These are phyloP conservation scores for Sarcoramphus papa DNA, from an alignment of 2,797 vertebrate genomes.

Conservation along the genomic window DNA sequence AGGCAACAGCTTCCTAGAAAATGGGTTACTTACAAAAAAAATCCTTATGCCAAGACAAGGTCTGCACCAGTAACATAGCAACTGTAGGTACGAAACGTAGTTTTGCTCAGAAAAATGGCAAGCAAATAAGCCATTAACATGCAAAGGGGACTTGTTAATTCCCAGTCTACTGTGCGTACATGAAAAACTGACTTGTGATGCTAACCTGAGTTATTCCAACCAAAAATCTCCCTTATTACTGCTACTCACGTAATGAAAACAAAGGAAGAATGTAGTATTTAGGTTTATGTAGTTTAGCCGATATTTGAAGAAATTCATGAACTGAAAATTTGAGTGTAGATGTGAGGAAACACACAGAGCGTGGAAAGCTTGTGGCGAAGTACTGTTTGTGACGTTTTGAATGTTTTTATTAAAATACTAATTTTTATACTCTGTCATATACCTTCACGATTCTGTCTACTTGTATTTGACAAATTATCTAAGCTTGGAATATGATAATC, in stretches of 20 bases:
- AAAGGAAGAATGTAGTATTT: not conserved
- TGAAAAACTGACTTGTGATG: not conserved
- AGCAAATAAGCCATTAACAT: slow-evolving; percentile 21
- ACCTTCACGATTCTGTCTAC: not conserved
- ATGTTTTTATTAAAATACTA: not conserved
- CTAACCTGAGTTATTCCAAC: not conserved
- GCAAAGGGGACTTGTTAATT: not conserved
- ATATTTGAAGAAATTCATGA: slow-evolving; percentile 22
- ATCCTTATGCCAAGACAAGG: slow-evolving; percentile 18
- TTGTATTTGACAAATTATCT: not conserved
- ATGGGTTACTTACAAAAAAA: slow-evolving; percentile 35
- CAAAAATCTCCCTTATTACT: not conserved
- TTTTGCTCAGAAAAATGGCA: slow-evolving; percentile 49
- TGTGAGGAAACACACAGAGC: not conserved
- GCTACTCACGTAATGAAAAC: not conserved
- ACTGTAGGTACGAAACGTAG: slow-evolving; percentile 25
- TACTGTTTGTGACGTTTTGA: not conserved
- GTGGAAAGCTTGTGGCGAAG: slow-evolving; percentile 23
- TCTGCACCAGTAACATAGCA: slow-evolving; percentile 45
- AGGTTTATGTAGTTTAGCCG: not conserved
- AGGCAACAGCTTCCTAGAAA: slow-evolving; percentile 42
- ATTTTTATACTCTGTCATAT: not conserved
- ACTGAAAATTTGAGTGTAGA: not conserved
- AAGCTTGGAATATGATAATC: not conserved
- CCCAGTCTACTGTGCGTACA: slow-evolving; percentile 21